Evolutionary conservation across 2,113 vertebrate species (phyloP).

Genomic region (Bubo blakistoni): DNA sequence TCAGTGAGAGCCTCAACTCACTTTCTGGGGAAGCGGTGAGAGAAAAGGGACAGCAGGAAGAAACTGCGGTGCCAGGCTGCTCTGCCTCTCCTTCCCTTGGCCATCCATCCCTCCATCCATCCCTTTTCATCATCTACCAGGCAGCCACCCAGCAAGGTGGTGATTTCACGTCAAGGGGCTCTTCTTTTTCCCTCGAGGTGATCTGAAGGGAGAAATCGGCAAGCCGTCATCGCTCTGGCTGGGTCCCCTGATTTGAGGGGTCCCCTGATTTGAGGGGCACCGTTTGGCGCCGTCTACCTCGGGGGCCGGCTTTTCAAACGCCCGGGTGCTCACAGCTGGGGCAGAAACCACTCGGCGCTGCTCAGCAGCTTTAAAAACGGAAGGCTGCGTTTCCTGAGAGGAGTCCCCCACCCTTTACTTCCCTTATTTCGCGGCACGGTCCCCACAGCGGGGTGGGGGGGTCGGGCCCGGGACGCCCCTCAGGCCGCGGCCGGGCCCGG

Average conservation of each 20-base stretch:
- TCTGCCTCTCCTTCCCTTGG: neutral
- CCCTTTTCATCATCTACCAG: neutral
- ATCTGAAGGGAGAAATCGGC: neutral
- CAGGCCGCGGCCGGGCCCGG: too few species aligned
- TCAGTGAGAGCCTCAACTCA: neutral
- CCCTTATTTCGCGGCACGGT: neutral
- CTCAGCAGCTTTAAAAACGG: neutral
- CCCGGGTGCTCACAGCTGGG: neutral
- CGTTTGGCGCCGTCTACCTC: fast-evolving
- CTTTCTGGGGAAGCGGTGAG: neutral
- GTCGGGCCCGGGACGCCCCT: neutral
- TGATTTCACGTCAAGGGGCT: neutral
- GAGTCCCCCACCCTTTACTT: fast-evolving
- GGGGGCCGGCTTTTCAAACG: neutral
- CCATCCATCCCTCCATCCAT: neutral
- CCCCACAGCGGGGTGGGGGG: too few species aligned
- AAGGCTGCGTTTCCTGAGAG: fast-evolving
- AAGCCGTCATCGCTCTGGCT: fast-evolving
- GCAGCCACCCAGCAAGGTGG: neutral
- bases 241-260: too few species aligned
- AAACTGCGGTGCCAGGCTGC: neutral
- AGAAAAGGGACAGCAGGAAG: neutral
- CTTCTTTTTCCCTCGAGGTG: neutral
- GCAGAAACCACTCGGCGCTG: neutral
- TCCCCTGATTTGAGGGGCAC: neutral